Conservation (phyloP, 2,797 vertebrate species). For the Podarcis siculus region DNA sequence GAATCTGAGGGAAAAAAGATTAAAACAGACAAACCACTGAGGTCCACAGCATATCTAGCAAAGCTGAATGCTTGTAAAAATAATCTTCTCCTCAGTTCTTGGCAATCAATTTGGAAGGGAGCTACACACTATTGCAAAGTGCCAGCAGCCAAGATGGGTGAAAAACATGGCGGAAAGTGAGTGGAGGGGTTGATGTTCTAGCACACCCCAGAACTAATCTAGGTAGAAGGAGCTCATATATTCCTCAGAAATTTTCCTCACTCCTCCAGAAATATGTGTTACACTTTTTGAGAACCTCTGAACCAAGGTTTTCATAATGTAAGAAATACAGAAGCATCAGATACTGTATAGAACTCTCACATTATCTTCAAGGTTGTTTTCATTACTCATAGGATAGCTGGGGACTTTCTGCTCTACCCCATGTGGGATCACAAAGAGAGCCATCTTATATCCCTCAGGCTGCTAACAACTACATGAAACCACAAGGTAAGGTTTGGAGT, state of each 20-base stretch:
- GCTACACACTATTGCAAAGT: neutral
- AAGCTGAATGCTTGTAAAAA: neutral
- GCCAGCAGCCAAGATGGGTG: neutral
- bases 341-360: neutral
- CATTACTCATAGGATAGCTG: too few relatives aligned
- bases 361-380: too few relatives aligned
- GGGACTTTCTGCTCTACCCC: too few relatives aligned
- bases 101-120: neutral
- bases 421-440: too few relatives aligned
- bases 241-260: neutral
- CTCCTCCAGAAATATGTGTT: neutral
- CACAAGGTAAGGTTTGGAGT: too few relatives aligned
- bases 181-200: neutral
- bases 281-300: neutral
- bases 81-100: neutral
- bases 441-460: too few relatives aligned
- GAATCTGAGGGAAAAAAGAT: neutral
- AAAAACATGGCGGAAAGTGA: neutral
- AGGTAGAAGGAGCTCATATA: neutral
- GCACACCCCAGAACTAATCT: neutral
- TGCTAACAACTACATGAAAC: too few relatives aligned
- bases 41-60: neutral
- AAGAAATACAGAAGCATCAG: neutral
- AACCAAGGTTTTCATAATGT: neutral
- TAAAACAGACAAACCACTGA: neutral